Evolutionary conservation across 2,113 vertebrate species (phyloP).

Genomic region (Hyla sarda): DNA sequence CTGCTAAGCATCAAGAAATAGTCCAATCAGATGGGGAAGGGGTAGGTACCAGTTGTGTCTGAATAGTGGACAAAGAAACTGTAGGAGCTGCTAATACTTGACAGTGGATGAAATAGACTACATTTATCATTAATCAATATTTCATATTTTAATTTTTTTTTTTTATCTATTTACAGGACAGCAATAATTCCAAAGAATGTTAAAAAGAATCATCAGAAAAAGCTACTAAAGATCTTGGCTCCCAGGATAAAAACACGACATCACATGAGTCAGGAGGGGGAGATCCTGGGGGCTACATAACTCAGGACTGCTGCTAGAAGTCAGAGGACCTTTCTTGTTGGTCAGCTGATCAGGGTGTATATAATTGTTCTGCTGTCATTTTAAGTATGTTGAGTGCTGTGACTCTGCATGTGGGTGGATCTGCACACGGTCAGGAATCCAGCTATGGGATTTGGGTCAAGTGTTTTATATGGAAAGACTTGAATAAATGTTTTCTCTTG

Average conservation of each 20-base stretch:
- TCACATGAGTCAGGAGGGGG: constrained; percentile 35
- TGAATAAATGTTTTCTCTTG: constrained; percentile 32
- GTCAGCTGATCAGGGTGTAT: constrained; percentile 54
- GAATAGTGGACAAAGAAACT: too few relatives aligned
- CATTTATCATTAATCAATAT: too few relatives aligned
- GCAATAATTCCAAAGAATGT: constrained; percentile 19
- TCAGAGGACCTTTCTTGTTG: constrained; percentile 36
- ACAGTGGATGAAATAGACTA: too few relatives aligned
- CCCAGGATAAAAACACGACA: not conserved
- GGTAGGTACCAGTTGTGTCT: too few relatives aligned
- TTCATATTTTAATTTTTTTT: not conserved
- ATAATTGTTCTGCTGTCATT: constrained; percentile 49
- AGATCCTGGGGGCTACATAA: constrained; percentile 35
- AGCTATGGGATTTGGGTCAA: not conserved
- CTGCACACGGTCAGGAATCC: constrained; percentile 7
- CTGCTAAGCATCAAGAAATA: too few relatives aligned
- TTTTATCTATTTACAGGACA: constrained; percentile 23
- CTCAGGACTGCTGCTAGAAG: constrained; percentile 55
- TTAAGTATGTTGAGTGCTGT: constrained; percentile 36
- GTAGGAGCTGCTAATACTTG: too few relatives aligned
- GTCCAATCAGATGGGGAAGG: too few relatives aligned
- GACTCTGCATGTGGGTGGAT: constrained; percentile 41
- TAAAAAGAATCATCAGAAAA: not conserved
- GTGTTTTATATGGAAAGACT: constrained; percentile 25
- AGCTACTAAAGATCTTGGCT: not conserved